These are phyloP conservation scores for Acromyrmex charruanus DNA, from an alignment of 1,140 invertebrate species.

Conservation along the genomic window DNA sequence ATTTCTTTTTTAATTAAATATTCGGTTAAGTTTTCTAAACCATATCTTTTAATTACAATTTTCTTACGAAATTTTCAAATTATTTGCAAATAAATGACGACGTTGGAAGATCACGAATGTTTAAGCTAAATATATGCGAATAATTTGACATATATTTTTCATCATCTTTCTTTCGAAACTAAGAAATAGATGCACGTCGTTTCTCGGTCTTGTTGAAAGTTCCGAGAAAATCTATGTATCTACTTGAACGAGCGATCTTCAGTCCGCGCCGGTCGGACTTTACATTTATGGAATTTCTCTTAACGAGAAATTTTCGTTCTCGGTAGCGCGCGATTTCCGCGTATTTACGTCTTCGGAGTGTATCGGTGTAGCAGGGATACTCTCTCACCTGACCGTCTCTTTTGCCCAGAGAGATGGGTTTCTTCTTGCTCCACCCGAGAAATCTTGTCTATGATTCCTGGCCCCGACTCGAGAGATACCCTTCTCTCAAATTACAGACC, in stretches of 20 bases:
- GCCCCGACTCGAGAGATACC: not conserved
- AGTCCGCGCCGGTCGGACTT: constrained; percentile 66
- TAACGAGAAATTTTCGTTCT: constrained; percentile 80
- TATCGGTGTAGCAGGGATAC: constrained; percentile 25
- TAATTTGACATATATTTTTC: not conserved
- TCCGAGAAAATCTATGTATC: constrained; percentile 55
- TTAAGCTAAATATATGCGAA: not conserved
- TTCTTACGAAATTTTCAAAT: constrained; percentile 4
- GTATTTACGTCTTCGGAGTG: constrained; percentile 67
- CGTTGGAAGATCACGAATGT: not conserved
- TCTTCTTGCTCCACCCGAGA: constrained; percentile 53
- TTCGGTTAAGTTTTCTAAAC: not conserved
- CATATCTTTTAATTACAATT: not conserved
- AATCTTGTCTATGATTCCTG: constrained; percentile 63
- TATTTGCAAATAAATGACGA: not conserved
- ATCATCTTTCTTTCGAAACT: not conserved
- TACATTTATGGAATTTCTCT: constrained; percentile 82
- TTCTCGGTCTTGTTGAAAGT: constrained; percentile 68
- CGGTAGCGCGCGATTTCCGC: constrained; percentile 80
- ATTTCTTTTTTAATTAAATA: not conserved
- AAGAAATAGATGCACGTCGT: not conserved
- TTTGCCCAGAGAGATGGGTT: constrained; percentile 5
- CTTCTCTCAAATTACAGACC: constrained; percentile 32
- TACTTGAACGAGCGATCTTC: constrained; percentile 79
- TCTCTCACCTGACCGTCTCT: constrained; percentile 50